Percentiles rank a stretch among this genome's conserved stretches.
phyloP scores from a whole-genome alignment of 2,797 vertebrate genomes.

The Smutsia temminckii region DNA sequence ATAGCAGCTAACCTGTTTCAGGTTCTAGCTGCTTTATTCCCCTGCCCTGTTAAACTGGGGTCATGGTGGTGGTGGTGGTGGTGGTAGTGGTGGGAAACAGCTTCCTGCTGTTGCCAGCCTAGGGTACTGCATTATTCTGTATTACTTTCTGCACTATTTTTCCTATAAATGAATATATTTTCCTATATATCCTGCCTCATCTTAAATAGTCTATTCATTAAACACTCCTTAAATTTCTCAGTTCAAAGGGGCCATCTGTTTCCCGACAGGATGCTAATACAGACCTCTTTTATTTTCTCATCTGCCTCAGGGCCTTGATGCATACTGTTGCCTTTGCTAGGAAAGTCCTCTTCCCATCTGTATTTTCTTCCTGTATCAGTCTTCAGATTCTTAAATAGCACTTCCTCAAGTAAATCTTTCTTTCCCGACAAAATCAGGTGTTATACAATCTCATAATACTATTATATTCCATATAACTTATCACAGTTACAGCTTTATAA shows the following conservation, averaged over 20 bases:
- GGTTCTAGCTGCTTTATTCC: neutral
- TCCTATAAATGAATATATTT: too few species aligned
- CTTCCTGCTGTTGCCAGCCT: neutral
- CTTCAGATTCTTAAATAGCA: neutral
- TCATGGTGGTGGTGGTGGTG: neutral
- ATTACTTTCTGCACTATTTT: neutral
- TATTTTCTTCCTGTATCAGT: neutral
- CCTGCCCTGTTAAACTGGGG: neutral
- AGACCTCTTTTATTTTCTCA: neutral
- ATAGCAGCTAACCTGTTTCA: neutral
- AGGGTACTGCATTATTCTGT: neutral
- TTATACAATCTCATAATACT: neutral
- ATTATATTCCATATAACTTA: neutral
- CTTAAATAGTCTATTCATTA: slow-evolving; percentile 11
- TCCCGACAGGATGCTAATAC: slow-evolving; percentile 16
- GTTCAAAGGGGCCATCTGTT: slow-evolving; percentile 17
- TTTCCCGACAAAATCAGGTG: neutral
- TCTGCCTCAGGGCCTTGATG: slow-evolving; percentile 31
- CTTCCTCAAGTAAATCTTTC: neutral
- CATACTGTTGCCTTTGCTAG: neutral
- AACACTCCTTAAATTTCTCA: neutral
- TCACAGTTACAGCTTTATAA: neutral
- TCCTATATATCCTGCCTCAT: neutral
- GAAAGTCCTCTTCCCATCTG: neutral
- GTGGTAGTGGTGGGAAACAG: neutral